A percentile compares a stretch with the other conserved stretches of the same genome.
Evolutionary conservation across 1,140 invertebrate genomes (phyloP).

Genomic region (Drosophila auraria): DNA sequence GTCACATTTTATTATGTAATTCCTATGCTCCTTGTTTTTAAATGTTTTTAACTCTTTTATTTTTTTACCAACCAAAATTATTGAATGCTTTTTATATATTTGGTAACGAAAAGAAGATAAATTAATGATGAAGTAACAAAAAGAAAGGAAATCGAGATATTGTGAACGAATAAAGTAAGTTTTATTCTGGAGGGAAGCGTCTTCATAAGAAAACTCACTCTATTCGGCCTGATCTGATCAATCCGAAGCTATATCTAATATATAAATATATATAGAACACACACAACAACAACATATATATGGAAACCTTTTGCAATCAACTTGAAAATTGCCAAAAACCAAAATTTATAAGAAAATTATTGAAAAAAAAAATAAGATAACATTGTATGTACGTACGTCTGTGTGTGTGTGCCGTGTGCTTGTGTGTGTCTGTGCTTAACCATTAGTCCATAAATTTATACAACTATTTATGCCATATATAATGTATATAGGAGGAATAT

Average conservation of each 20-base stretch:
- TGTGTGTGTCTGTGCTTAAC: constrained; percentile 39
- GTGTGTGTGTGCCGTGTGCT: constrained; percentile 17
- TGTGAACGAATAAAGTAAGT: constrained; percentile 14
- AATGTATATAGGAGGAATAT: constrained; percentile 20
- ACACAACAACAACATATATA: constrained; percentile 20
- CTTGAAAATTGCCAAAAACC: constrained; percentile 58
- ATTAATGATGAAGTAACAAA: constrained; percentile 6
- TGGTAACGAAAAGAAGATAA: neutral
- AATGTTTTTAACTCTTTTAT: neutral
- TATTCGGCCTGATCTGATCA: neutral
- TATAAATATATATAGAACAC: constrained; percentile 30
- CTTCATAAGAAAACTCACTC: neutral
- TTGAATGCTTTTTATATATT: constrained; percentile 29
- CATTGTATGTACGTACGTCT: constrained; percentile 13
- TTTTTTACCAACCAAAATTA: constrained; percentile 4
- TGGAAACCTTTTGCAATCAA: constrained; percentile 56
- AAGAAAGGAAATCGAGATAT: neutral
- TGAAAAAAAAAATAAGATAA: neutral
- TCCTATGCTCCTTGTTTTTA: constrained; percentile 21
- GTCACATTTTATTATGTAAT: constrained; percentile 37
- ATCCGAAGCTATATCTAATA: neutral
- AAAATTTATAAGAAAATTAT: constrained; percentile 1
- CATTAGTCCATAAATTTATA: constrained; percentile 35
- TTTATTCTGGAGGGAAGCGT: constrained; percentile 1
- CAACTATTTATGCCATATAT: constrained; percentile 53